phyloP scores from a whole-genome alignment of 2,113 vertebrate species.

The Candoia aspera region DNA sequence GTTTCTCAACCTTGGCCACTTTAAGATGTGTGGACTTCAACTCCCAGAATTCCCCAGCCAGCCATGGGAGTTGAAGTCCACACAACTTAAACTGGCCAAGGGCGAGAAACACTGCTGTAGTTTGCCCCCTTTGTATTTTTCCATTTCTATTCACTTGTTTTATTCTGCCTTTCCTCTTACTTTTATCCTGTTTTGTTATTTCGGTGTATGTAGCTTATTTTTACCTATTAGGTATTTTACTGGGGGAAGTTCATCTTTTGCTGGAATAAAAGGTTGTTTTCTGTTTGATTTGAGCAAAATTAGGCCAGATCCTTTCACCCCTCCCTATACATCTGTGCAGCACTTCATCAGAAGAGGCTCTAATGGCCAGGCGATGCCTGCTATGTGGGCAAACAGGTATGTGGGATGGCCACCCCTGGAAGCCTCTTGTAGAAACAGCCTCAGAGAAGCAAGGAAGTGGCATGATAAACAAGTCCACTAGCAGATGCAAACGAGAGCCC shows the following conservation, averaged over 20 bases:
- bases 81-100: no score
- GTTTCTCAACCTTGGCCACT: no score
- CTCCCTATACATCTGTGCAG: neutral
- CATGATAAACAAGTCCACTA: neutral
- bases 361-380: neutral
- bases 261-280: neutral
- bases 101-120: neutral
- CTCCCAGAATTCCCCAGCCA: no score
- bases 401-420: neutral
- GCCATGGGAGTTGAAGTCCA: no score
- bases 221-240: neutral
- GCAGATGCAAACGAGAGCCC: neutral
- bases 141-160: neutral
- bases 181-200: neutral
- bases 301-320: neutral
- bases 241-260: neutral
- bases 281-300: neutral
- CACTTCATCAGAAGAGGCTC: neutral
- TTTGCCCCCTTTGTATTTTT: neutral
- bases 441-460: neutral
- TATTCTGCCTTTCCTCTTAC: neutral
- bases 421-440: neutral
- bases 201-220: neutral
- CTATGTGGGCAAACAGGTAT: neutral
- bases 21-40: no score